phyloP scores from a whole-genome alignment of 2,113 vertebrate species.

The Pituophis catenifer region DNA sequence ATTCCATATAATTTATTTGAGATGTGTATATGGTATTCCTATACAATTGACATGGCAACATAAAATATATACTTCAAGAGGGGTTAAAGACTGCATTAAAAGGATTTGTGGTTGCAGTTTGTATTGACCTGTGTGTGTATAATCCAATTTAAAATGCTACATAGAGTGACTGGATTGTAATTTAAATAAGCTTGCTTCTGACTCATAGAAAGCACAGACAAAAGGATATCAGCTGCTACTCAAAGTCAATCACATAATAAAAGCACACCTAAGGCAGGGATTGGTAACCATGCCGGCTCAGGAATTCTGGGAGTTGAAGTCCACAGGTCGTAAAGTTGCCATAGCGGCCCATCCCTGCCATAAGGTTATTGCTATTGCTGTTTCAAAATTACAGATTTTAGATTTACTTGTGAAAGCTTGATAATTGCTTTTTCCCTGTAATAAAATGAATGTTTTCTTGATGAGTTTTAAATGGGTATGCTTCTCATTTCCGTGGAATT shows the following conservation, averaged over 20 bases:
- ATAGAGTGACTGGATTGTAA: constrained; percentile 31
- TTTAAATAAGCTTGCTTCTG: constrained; percentile 38
- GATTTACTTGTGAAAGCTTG: constrained; percentile 71
- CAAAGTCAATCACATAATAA: constrained; percentile 58
- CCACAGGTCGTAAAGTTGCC: background rate
- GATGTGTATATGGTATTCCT: background rate
- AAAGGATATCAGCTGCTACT: constrained; percentile 62
- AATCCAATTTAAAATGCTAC: background rate
- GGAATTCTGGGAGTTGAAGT: background rate
- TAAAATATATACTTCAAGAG: constrained; percentile 16
- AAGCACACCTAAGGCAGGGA: constrained; percentile 34
- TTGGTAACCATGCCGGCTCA: background rate
- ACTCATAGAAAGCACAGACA: constrained; percentile 44
- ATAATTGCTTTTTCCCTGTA: constrained; percentile 66
- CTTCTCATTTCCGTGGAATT: constrained; percentile 64
- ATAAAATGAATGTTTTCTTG: constrained; percentile 67
- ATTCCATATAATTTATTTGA: background rate
- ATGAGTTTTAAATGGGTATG: constrained; percentile 66
- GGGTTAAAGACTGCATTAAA: constrained; percentile 20
- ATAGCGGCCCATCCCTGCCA: background rate
- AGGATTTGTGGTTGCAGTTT: background rate
- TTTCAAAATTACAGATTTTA: constrained; percentile 66
- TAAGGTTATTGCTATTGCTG: constrained; percentile 66
- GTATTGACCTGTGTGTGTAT: background rate
- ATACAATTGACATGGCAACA: background rate